A percentile compares a stretch with the other conserved stretches of the same genome.
phyloP scores from a whole-genome alignment of 2,888 invertebrate genomes.

The Beris morrisii region DNA sequence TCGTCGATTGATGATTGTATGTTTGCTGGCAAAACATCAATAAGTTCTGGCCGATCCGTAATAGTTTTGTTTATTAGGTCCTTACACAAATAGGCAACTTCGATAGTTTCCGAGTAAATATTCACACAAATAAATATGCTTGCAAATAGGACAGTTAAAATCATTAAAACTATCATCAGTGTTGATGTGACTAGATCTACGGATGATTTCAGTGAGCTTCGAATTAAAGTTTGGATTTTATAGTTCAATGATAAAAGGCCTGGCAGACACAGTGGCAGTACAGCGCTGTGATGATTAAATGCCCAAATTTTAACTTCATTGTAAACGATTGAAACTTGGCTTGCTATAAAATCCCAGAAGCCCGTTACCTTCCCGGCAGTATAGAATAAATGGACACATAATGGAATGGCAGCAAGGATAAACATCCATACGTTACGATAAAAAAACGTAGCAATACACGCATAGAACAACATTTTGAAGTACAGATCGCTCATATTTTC shows the following conservation, averaged over 20 bases:
- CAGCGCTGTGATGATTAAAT: slow-evolving; percentile 61
- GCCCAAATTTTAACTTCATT: slow-evolving; percentile 49
- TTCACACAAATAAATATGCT: slow-evolving; percentile 71
- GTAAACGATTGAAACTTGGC: slow-evolving; percentile 46
- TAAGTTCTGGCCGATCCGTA: slow-evolving; percentile 83
- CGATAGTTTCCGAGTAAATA: slow-evolving; percentile 93
- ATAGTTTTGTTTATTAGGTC: slow-evolving; percentile 87
- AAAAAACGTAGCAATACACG: slow-evolving; percentile 78
- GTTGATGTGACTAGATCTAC: slow-evolving; percentile 86
- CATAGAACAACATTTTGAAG: slow-evolving; percentile 77
- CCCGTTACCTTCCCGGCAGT: slow-evolving; percentile 49
- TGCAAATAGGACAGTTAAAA: slow-evolving; percentile 76
- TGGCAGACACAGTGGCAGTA: slow-evolving; percentile 75
- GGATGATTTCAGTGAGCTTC: slow-evolving; percentile 69
- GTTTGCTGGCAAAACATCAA: slow-evolving; percentile 73
- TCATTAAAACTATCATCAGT: slow-evolving; percentile 82
- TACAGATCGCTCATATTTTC: slow-evolving; percentile 65
- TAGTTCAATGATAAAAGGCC: slow-evolving; percentile 73
- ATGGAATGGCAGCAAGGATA: slow-evolving; percentile 74
- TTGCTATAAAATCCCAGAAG: slow-evolving; percentile 47
- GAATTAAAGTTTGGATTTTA: slow-evolving; percentile 65
- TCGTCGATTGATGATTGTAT: slow-evolving; percentile 74
- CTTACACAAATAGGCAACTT: slow-evolving; percentile 84
- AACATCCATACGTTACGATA: slow-evolving; percentile 86
- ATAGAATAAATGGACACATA: slow-evolving; percentile 55